Conservation (phyloP, 2,888 invertebrate genomes). For the Troglohyphantes excavatus region DNA sequence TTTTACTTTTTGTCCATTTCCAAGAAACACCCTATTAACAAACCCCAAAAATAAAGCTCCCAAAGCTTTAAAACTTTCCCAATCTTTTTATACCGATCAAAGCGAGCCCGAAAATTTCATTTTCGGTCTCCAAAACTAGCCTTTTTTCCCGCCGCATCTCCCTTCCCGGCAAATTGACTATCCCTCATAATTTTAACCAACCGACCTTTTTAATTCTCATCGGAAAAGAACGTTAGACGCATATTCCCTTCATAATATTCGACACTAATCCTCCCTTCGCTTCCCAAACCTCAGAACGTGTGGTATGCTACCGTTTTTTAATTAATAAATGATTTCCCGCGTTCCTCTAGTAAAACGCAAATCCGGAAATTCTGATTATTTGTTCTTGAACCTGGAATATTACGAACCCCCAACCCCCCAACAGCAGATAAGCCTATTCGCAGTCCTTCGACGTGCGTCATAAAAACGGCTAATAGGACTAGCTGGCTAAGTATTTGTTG, state of each 20-base stretch:
- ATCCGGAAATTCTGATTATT: constrained; percentile 69
- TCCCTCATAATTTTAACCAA: constrained; percentile 4
- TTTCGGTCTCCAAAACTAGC: too few relatives aligned
- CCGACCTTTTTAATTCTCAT: constrained; percentile 13
- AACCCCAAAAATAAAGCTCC: too few relatives aligned
- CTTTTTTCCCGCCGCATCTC: too few relatives aligned
- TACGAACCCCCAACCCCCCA: neutral
- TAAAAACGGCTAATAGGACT: constrained; percentile 77
- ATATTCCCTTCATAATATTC: constrained; percentile 2
- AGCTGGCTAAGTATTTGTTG: constrained; percentile 74
- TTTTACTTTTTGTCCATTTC: too few relatives aligned
- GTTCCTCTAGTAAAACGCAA: constrained; percentile 34
- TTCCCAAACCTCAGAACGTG: neutral
- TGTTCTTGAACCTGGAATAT: constrained; percentile 55
- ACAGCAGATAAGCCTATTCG: constrained; percentile 63
- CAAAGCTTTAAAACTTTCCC: too few relatives aligned
- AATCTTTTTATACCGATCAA: too few relatives aligned
- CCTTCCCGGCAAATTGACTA: too few relatives aligned
- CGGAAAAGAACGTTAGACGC: neutral
- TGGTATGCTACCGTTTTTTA: constrained; percentile 28
- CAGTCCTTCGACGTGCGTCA: constrained; percentile 64
- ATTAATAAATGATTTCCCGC: constrained; percentile 68
- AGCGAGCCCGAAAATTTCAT: too few relatives aligned
- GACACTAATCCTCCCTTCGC: constrained; percentile 30
- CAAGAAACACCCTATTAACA: too few relatives aligned